phyloP scores from a whole-genome alignment of 2,797 vertebrate genomes.

The Austrolebias charrua region DNA sequence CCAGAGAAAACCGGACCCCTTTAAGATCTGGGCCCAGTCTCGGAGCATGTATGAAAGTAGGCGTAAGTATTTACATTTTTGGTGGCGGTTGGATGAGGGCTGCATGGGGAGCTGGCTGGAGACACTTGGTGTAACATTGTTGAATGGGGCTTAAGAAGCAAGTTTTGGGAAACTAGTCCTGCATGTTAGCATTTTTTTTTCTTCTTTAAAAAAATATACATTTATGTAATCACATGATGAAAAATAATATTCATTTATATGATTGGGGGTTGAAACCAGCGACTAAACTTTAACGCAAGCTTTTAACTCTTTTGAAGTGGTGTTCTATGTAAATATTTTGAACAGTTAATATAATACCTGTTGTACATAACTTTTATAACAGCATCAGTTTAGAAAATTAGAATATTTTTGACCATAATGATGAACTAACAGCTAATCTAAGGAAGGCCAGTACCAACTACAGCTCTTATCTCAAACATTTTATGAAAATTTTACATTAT shows the following conservation, averaged over 20 bases:
- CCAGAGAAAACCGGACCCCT: constrained; percentile 97
- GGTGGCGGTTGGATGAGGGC: constrained; percentile 69
- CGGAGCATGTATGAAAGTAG: constrained; percentile 99
- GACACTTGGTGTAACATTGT: constrained; percentile 31
- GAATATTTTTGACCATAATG: too few species aligned
- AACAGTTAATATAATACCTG: too few species aligned
- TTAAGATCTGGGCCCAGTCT: constrained; percentile 99
- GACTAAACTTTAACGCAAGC: not conserved
- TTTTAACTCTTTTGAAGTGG: too few species aligned
- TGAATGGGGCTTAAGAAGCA: constrained; percentile 14
- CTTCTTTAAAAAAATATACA: not conserved
- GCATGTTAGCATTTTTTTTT: constrained; percentile 45
- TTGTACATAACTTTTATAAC: too few species aligned
- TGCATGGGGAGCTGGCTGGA: constrained; percentile 55
- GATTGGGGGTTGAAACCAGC: not conserved
- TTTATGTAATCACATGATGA: too few species aligned
- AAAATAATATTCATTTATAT: not conserved
- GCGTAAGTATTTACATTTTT: constrained; percentile 90
- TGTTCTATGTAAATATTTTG: too few species aligned
- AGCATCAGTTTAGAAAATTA: too few species aligned
- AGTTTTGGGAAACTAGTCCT: constrained; percentile 6
- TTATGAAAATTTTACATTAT: too few species aligned
- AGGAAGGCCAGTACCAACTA: too few species aligned
- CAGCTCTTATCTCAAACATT: too few species aligned
- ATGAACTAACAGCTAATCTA: too few species aligned